Evolutionary conservation across 2,113 vertebrate genomes (phyloP).

Genomic region (Prietella phreatophila): DNA sequence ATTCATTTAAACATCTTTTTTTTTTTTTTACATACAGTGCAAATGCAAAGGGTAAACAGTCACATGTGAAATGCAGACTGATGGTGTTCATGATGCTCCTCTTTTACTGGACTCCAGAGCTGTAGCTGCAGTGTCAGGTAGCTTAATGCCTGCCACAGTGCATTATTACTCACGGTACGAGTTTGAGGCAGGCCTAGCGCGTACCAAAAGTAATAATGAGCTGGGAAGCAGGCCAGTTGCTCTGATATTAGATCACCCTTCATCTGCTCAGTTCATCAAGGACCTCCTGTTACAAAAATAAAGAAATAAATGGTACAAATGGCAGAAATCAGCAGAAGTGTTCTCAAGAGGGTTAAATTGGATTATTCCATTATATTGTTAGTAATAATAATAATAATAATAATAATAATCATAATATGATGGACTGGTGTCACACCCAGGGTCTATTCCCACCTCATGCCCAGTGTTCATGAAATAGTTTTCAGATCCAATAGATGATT

Average conservation of each 20-base stretch:
- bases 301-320: background rate
- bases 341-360: background rate
- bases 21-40: background rate
- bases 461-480: too few species aligned
- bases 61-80: background rate
- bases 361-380: background rate
- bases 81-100: background rate
- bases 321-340: background rate
- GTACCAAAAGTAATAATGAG: constrained; percentile 97
- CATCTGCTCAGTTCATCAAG: background rate
- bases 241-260: constrained; percentile 9
- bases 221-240: constrained; percentile 67
- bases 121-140: constrained; percentile 29
- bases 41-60: background rate
- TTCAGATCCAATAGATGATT: too few species aligned
- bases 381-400: background rate
- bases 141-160: constrained; percentile 69
- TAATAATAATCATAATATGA: background rate
- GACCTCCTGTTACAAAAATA: background rate
- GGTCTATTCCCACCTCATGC: too few species aligned
- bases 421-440: background rate
- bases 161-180: constrained; percentile 99
- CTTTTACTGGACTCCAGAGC: constrained; percentile 17
- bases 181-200: constrained; percentile 92
- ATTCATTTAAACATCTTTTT: background rate